Percentiles rank a stretch among this genome's conserved stretches.
These are phyloP conservation scores for Siphamia tubifer DNA, from an alignment of 2,113 vertebrate species.

Conservation along the genomic window DNA sequence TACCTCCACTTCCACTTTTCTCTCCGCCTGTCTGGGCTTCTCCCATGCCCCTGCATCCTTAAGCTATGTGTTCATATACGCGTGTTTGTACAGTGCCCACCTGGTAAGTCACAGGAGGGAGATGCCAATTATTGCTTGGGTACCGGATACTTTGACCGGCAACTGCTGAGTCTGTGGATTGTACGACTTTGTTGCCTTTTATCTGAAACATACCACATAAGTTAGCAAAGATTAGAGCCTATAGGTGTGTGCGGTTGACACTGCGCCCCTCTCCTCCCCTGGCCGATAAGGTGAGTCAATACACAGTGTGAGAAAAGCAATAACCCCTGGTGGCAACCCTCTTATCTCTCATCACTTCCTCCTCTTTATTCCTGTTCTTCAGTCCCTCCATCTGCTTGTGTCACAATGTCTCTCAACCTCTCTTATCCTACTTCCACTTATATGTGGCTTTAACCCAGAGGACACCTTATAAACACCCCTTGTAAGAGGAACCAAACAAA, in stretches of 20 bases:
- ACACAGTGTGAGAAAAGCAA: constrained; percentile 65
- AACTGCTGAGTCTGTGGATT: constrained; percentile 4
- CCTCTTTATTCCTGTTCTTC: constrained; percentile 12
- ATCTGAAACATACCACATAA: constrained; percentile 6
- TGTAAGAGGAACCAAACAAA: constrained; percentile 9
- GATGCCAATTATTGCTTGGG: constrained; percentile 54
- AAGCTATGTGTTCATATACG: background rate
- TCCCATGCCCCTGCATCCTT: constrained; percentile 37
- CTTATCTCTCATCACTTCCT: constrained; percentile 37
- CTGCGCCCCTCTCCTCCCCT: constrained; percentile 8
- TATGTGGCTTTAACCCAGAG: constrained; percentile 28
- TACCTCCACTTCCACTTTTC: constrained; percentile 32
- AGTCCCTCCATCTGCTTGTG: background rate
- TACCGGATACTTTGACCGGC: background rate
- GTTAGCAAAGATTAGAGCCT: background rate
- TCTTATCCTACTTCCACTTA: background rate
- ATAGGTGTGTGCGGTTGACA: constrained; percentile 1
- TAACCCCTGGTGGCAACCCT: constrained; percentile 63
- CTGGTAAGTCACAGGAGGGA: constrained; percentile 33
- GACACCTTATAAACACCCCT: background rate
- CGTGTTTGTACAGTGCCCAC: constrained; percentile 13
- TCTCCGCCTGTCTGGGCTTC: constrained; percentile 39
- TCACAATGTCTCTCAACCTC: background rate
- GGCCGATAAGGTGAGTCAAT: constrained; percentile 55
- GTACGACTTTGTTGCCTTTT: constrained; percentile 18